Percentiles rank a stretch among this genome's conserved stretches.
Evolutionary conservation across 92 coral and sea anemone genomes (phyloP).

Genomic region (Virgularia gustaviana): DNA sequence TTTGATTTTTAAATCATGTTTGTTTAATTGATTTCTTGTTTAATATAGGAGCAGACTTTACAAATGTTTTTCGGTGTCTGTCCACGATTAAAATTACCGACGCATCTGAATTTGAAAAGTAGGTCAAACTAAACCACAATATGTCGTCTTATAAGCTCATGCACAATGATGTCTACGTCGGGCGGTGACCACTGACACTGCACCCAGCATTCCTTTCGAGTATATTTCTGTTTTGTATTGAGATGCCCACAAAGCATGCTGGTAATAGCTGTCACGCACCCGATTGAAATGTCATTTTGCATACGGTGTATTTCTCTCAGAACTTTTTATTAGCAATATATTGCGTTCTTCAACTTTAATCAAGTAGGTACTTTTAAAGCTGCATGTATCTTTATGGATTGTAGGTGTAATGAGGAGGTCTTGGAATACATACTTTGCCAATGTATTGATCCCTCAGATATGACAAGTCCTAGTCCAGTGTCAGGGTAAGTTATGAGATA

Average conservation of each 20-base stretch:
- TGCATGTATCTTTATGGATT: not conserved
- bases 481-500: constrained; percentile 36
- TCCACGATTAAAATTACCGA: constrained; percentile 35
- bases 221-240: no score
- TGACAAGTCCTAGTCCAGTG: not conserved
- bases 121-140: no score
- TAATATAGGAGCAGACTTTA: constrained; percentile 71
- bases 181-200: no score
- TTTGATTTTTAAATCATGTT: not conserved
- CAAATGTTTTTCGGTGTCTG: constrained; percentile 68
- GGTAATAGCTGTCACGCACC: no score
- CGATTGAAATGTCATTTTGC: no score
- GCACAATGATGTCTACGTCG: no score
- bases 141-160: no score
- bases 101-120: constrained; percentile 32
- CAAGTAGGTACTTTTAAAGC: not conserved
- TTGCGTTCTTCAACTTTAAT: no score
- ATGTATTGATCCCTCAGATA: constrained; percentile 55
- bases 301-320: no score
- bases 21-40: not conserved
- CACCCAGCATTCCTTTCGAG: no score
- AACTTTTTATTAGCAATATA: no score
- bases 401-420: constrained; percentile 53
- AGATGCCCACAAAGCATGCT: no score
- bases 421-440: constrained; percentile 65